Percentiles rank a stretch among this genome's conserved stretches.
phyloP scores from a whole-genome alignment of 2,113 vertebrate species.

The Oryzias javanicus region DNA sequence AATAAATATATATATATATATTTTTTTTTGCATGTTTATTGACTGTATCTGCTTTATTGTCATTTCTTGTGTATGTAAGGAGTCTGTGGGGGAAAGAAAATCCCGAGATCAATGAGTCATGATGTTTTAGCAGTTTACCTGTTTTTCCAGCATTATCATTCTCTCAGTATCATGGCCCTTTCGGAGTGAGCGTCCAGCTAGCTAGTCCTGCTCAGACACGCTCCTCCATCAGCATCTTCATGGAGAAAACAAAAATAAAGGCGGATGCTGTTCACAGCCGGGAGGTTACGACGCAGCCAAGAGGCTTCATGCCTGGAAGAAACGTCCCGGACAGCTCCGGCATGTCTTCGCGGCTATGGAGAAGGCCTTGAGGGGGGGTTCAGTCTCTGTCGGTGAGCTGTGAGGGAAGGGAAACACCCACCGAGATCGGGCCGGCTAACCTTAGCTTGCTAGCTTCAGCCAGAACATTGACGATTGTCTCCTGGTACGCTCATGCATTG shows the following conservation, averaged over 20 bases:
- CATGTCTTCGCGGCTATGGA: constrained; percentile 31
- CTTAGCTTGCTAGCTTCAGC: constrained; percentile 57
- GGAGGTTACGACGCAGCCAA: constrained; percentile 6
- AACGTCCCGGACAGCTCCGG: constrained; percentile 35
- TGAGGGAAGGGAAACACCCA: constrained; percentile 7
- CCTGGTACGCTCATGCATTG: constrained; percentile 39
- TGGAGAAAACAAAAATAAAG: constrained; percentile 5
- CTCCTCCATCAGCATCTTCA: constrained; percentile 52
- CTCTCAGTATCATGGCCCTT: constrained; percentile 76
- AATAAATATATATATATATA: no score
- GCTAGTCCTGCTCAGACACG: constrained; percentile 31
- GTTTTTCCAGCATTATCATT: constrained; percentile 81
- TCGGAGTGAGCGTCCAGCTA: constrained; percentile 54
- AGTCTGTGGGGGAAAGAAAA: no score
- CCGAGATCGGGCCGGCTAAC: constrained; percentile 23
- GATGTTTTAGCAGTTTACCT: constrained; percentile 46
- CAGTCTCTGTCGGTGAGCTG: neutral
- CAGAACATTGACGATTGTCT: constrained; percentile 45
- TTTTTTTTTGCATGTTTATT: no score
- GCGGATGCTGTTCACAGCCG: neutral
- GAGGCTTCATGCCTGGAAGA: constrained; percentile 32
- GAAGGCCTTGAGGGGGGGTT: neutral
- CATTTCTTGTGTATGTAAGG: no score
- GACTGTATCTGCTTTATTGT: no score
- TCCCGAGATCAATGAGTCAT: neutral